A percentile compares a stretch with the other conserved stretches of the same genome.
phyloP scores from a whole-genome alignment of 2,888 invertebrate species.

The Nysson spinosus region DNA sequence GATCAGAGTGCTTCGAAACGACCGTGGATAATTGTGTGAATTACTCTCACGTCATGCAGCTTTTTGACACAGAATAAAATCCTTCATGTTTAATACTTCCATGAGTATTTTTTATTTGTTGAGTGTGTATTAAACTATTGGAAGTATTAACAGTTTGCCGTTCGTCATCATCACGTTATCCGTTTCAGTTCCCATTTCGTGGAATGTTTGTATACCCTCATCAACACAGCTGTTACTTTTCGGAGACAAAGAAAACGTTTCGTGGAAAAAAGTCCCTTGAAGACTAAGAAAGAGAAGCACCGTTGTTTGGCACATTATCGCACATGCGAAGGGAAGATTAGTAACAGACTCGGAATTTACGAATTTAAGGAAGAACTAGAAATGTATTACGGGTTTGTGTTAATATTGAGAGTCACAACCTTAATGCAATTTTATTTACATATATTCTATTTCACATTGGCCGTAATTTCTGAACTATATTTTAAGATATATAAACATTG shows the following conservation, averaged over 20 bases:
- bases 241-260: conserved; percentile 14
- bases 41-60: conserved; percentile 16
- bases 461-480: too few relatives aligned
- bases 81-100: too few relatives aligned
- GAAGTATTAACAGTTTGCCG: too few relatives aligned
- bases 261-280: conserved; percentile 17
- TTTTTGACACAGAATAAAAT: conserved; percentile 25
- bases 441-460: too few relatives aligned
- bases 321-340: conserved; percentile 61
- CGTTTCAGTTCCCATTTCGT: conserved; percentile 23
- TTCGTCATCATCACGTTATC: conserved; percentile 17
- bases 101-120: too few relatives aligned
- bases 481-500: too few relatives aligned
- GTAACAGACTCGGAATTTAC: conserved; percentile 34
- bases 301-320: conserved; percentile 36
- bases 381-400: conserved; percentile 35
- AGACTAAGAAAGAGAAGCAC: conserved; percentile 25
- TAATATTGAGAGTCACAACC: too few relatives aligned
- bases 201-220: conserved; percentile 29
- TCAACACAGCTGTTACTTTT: conserved; percentile 37
- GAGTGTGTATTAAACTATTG: too few relatives aligned
- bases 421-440: too few relatives aligned
- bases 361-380: conserved; percentile 12
- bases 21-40: conserved; percentile 41
- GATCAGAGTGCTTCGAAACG: conserved; percentile 28